Conservation (phyloP, 2,888 invertebrate genomes). For the Trissolcus japonicus region DNA sequence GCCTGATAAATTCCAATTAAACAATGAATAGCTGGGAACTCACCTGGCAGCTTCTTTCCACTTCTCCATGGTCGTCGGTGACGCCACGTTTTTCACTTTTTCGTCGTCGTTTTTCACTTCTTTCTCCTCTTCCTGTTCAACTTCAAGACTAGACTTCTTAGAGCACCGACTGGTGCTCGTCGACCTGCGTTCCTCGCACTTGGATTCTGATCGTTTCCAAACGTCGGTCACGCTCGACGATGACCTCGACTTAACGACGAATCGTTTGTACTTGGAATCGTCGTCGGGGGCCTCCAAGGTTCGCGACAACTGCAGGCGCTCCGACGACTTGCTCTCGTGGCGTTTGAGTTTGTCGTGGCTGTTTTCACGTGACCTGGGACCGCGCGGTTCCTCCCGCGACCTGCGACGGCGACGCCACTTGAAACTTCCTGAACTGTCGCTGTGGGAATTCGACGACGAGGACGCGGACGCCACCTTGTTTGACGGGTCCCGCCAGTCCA, state of each 20-base stretch:
- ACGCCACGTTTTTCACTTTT: conserved; percentile 66
- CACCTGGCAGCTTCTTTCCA: conserved; percentile 69
- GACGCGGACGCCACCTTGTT: conserved; percentile 67
- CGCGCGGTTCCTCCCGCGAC: conserved; percentile 65
- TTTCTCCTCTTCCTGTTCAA: conserved; percentile 57
- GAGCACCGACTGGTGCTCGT: conserved; percentile 60
- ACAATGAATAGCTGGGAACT: conserved; percentile 6
- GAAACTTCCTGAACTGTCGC: conserved; percentile 48
- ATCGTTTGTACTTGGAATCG: conserved; percentile 38
- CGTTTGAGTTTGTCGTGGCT: conserved; percentile 44
- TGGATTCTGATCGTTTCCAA: conserved; percentile 64
- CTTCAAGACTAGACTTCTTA: conserved; percentile 64
- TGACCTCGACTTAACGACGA: conserved; percentile 68
- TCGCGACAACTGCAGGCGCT: conserved; percentile 39
- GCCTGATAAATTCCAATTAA: too few relatives aligned
- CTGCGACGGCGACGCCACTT: conserved; percentile 65
- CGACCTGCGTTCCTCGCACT: conserved; percentile 58
- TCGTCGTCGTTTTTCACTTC: conserved; percentile 59
- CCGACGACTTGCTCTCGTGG: conserved; percentile 60
- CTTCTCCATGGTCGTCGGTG: conserved; percentile 64
- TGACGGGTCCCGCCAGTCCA: conserved; percentile 74
- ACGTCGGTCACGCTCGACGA: conserved; percentile 68
- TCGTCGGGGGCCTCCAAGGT: conserved; percentile 32
- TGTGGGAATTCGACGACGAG: conserved; percentile 49
- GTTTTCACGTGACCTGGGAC: conserved; percentile 68